Conservation (phyloP, 2,888 invertebrate species). For the Psococerastis gibbosa region DNA sequence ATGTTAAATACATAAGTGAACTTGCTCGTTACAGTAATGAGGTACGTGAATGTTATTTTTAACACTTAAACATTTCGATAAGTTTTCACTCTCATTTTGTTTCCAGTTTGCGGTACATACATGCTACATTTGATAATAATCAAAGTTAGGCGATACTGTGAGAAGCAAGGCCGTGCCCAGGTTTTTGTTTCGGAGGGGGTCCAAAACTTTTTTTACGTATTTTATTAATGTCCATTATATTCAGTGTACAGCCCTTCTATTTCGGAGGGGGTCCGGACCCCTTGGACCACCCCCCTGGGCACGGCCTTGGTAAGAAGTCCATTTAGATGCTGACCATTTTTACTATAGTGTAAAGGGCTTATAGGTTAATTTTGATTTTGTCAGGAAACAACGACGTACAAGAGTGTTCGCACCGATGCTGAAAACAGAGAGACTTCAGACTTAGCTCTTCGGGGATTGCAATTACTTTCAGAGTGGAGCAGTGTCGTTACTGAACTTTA, state of each 20-base stretch:
- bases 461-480: constrained; percentile 91
- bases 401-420: constrained; percentile 75
- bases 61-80: not conserved
- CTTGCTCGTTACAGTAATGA: constrained; percentile 77
- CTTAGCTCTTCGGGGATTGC: constrained; percentile 77
- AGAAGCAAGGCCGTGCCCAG: no score
- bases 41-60: constrained; percentile 30
- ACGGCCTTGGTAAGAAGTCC: no score
- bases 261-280: no score
- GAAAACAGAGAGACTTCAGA: constrained; percentile 86
- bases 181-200: no score
- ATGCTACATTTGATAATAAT: constrained; percentile 5
- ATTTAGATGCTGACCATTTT: no score
- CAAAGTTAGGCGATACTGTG: constrained; percentile 6
- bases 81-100: constrained; percentile 8
- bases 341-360: not conserved
- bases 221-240: no score
- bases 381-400: constrained; percentile 77
- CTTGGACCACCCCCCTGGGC: no score
- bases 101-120: constrained; percentile 9
- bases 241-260: no score
- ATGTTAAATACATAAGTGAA: constrained; percentile 92
- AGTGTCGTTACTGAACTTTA: constrained; percentile 90
- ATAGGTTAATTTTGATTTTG: not conserved
- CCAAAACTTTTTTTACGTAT: no score